Base-by-base conservation (phyloP, 2,113 vertebrate species). In the Macquaria australasica region DNA sequence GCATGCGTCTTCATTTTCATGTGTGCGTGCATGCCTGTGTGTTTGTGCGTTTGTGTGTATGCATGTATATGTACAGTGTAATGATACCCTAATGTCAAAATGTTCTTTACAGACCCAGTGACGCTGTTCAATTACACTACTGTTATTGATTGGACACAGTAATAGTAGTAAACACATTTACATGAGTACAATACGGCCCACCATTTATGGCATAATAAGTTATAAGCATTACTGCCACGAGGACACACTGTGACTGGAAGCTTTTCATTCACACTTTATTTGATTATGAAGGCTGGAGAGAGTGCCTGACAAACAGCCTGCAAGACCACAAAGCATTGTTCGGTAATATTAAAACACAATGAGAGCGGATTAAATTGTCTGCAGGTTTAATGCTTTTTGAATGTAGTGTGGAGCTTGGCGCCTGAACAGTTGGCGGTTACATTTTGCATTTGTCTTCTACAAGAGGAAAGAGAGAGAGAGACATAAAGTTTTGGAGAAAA, bases 161-260 rank as follows among this genome's bases (percentile, higher is more conserved):
- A 34, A 43, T 43, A 43, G 14, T 45, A 81, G 88, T 48, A 48
- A 88, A 74, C 87, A 80, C 77, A 86, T 91, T 90, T 86, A 83
- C 84, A 82, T 77, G 86, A 88, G 86, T 43, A 67, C 85, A 58
- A 77, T 84, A 79, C 50, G 10, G 68, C 79, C 34, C 50, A 63
- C 41, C 74, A 60, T 89, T 91, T 83, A 88, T 81, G 77, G 74
- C 83, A 83, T 88, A 86, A 93, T 88, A 81, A 84, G 90, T 81
- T 77, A 89, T 90, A 89, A 90, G 84, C 79, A 83, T 87, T 87
- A 82, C 75, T 6, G 50, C 69, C 60, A 77, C 11, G 23, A 87
- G 83, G 53, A 89, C 78, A 69, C 51, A 1, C 39, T 86, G 86
- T 76, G 77, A 84, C 72, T 9, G 39, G 55, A 34, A 76, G 79